phyloP scores from a whole-genome alignment of 1,140 invertebrate species.

The Diorhabda sublineata region DNA sequence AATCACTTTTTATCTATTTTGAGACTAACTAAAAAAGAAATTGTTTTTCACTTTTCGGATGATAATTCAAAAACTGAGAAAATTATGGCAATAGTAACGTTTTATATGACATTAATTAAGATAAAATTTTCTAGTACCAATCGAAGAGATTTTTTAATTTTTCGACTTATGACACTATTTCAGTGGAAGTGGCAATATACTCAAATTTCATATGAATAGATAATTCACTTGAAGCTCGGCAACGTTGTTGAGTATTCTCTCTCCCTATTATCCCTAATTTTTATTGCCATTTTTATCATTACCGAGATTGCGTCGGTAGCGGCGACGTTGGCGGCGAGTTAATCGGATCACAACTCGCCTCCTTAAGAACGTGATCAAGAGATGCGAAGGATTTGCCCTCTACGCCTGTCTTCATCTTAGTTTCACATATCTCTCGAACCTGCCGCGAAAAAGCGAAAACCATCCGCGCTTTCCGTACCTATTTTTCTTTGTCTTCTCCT shows the following conservation, averaged over 20 bases:
- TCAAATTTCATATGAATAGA: too few species aligned
- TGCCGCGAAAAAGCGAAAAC: neutral
- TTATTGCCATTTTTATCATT: conserved; percentile 48
- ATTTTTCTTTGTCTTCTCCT: neutral
- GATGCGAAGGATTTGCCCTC: conserved; percentile 41
- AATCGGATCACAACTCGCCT: conserved; percentile 44
- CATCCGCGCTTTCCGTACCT: neutral
- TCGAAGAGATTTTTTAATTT: too few species aligned
- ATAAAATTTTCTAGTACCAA: too few species aligned
- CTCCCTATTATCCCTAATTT: conserved; percentile 46
- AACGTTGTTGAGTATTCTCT: conserved; percentile 18
- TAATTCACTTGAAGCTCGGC: too few species aligned
- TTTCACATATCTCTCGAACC: conserved; percentile 32
- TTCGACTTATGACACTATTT: too few species aligned
- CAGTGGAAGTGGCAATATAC: too few species aligned
- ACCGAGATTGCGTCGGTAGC: conserved; percentile 44
- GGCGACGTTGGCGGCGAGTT: conserved; percentile 41
- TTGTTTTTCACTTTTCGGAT: too few species aligned
- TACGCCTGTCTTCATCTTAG: conserved; percentile 37
- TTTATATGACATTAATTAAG: too few species aligned
- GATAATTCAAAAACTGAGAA: too few species aligned
- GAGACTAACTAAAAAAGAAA: too few species aligned
- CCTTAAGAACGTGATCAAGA: conserved; percentile 45
- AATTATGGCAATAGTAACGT: too few species aligned
- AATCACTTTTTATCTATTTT: too few species aligned